These are phyloP conservation scores for Gallinago solitaria DNA, from an alignment of 2,797 vertebrate genomes.

Conservation along the genomic window DNA sequence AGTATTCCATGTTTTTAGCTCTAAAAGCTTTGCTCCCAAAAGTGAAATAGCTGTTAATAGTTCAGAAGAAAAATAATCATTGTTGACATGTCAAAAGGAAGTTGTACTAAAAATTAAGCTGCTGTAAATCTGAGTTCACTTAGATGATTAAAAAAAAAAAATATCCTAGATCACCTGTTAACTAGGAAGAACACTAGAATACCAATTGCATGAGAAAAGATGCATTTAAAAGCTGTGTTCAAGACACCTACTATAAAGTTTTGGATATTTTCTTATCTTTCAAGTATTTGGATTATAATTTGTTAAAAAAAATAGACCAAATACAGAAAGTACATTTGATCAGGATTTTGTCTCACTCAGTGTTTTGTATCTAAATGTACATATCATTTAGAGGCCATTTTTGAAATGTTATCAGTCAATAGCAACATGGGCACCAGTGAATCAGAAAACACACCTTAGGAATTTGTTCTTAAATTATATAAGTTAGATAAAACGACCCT, in stretches of 20 bases:
- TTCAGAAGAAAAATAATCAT: constrained; percentile 38
- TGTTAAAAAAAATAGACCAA: constrained; percentile 24
- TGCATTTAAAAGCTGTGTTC: constrained; percentile 44
- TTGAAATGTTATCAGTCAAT: constrained; percentile 57
- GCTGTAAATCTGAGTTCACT: constrained; percentile 43
- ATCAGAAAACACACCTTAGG: constrained; percentile 69
- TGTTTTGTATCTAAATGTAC: constrained; percentile 50
- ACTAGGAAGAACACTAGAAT: constrained; percentile 42
- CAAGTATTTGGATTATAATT: constrained; percentile 50
- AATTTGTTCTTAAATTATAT: constrained; percentile 63
- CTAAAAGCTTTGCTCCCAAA: constrained; percentile 53
- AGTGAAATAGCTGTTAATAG: constrained; percentile 22
- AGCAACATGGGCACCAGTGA: constrained; percentile 69
- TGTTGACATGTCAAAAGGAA: constrained; percentile 52
- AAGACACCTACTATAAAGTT: constrained; percentile 27
- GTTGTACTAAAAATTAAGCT: constrained; percentile 37
- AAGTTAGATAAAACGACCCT: constrained; percentile 77
- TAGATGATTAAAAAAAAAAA: background rate
- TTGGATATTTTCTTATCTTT: constrained; percentile 46
- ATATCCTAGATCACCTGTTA: constrained; percentile 38
- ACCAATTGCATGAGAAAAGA: constrained; percentile 36
- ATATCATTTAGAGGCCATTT: constrained; percentile 65
- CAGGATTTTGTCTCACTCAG: constrained; percentile 59
- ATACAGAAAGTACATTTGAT: constrained; percentile 60
- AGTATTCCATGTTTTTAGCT: constrained; percentile 51